These are phyloP conservation scores for Limulus polyphemus DNA, from an alignment of 2,888 invertebrate genomes.

Conservation along the genomic window DNA sequence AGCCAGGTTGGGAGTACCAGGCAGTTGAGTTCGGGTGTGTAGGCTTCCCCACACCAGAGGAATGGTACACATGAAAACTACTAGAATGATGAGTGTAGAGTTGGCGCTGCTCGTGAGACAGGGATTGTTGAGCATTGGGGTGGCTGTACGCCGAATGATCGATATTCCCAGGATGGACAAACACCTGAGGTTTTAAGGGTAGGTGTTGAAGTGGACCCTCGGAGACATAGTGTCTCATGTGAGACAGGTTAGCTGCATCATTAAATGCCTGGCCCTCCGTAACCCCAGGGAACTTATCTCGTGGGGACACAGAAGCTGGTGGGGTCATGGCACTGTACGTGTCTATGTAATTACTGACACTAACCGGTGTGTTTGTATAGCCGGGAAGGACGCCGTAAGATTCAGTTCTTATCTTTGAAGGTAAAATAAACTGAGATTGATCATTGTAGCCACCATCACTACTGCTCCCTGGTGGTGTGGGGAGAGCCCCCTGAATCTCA, in stretches of 20 bases:
- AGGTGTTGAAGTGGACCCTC: constrained; percentile 47
- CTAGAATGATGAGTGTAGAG: constrained; percentile 44
- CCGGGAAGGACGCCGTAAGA: constrained; percentile 41
- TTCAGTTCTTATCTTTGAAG: constrained; percentile 44
- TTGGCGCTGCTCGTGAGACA: constrained; percentile 47
- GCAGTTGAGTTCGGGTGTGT: constrained; percentile 1
- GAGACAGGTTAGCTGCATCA: constrained; percentile 8
- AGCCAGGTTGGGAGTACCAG: constrained; percentile 21
- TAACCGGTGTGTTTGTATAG: constrained; percentile 38
- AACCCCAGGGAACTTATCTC: constrained; percentile 51
- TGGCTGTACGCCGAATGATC: constrained; percentile 69
- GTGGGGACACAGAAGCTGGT: constrained; percentile 89
- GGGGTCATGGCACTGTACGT: constrained; percentile 79
- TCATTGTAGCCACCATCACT: constrained; percentile 1
- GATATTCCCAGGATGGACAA: constrained; percentile 42
- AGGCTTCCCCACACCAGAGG: constrained; percentile 32
- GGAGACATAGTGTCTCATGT: constrained; percentile 19
- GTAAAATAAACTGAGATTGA: constrained; percentile 43
- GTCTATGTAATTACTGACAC: constrained; percentile 49
- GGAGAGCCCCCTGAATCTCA: constrained; percentile 50
- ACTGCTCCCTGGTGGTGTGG: constrained; percentile 72
- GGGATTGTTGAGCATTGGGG: constrained; percentile 53
- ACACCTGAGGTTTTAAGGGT: constrained; percentile 80
- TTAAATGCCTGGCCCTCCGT: constrained; percentile 43
- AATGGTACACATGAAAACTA: constrained; percentile 80